phyloP scores from a whole-genome alignment of 1,140 invertebrate species.

The Temnothorax longispinosus region DNA sequence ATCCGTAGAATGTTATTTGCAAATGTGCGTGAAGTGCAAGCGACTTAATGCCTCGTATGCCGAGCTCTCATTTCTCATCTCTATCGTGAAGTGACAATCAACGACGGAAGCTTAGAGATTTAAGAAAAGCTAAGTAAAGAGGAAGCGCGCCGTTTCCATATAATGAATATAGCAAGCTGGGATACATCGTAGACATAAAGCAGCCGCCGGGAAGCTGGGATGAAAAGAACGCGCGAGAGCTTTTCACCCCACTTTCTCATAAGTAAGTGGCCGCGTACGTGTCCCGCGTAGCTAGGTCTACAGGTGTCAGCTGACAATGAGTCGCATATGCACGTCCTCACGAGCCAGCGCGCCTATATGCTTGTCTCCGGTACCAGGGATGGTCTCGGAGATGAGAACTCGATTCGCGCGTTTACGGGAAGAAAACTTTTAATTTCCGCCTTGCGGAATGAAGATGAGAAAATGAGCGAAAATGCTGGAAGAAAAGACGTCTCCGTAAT shows the following conservation, averaged over 20 bases:
- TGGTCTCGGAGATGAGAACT: conserved; percentile 29
- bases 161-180: conserved; percentile 8
- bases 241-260: conserved; percentile 69
- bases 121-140: conserved; percentile 42
- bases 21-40: conserved; percentile 65
- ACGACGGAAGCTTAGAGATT: conserved; percentile 45
- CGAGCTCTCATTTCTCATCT: conserved; percentile 40
- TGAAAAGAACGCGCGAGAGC: conserved; percentile 80
- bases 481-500: background rate
- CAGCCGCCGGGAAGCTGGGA: conserved; percentile 72
- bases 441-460: conserved; percentile 79
- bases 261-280: conserved; percentile 82
- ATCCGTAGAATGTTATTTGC: conserved; percentile 45
- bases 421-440: conserved; percentile 83
- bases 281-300: conserved; percentile 77
- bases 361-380: conserved; percentile 2
- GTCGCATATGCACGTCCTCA: conserved; percentile 60
- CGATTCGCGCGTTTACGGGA: conserved; percentile 25
- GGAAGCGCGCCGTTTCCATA: conserved; percentile 29
- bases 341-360: conserved; percentile 13
- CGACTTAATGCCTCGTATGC: conserved; percentile 79
- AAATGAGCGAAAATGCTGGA: conserved; percentile 76
- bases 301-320: conserved; percentile 85
- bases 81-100: conserved; percentile 15
- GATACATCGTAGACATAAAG: conserved; percentile 66